Percentiles rank a stretch among this genome's conserved stretches.
Evolutionary conservation across 92 coral and sea anemone species (phyloP).

Genomic region (Epizoanthus fatuus): DNA sequence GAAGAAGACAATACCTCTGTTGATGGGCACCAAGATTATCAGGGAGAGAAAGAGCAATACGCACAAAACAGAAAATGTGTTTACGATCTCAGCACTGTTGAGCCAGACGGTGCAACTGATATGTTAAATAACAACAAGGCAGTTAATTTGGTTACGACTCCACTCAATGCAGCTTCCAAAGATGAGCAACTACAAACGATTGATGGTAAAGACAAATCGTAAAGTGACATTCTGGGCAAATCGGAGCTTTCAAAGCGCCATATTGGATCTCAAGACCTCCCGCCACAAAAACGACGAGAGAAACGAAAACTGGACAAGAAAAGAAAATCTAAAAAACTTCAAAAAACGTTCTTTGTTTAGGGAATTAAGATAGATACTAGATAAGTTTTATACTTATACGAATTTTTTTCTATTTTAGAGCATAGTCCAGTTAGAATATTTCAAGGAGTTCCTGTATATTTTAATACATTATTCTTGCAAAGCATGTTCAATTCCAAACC

Average conservation of each 20-base stretch:
- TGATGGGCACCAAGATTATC: background rate
- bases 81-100: background rate
- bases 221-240: background rate
- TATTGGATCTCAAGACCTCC: background rate
- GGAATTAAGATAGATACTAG: background rate
- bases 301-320: constrained; percentile 3
- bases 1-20: background rate
- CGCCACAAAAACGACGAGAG: constrained; percentile 1
- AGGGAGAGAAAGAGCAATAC: background rate
- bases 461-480: too few relatives aligned
- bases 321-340: constrained; percentile 53
- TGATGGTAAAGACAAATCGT: background rate
- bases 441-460: too few relatives aligned
- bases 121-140: background rate
- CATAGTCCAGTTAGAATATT: too few relatives aligned
- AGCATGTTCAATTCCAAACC: too few relatives aligned
- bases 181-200: background rate
- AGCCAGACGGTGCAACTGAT: background rate
- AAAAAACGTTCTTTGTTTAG: constrained; percentile 83
- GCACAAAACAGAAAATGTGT: background rate
- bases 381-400: too few relatives aligned
- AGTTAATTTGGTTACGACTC: background rate
- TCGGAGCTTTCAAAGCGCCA: background rate
- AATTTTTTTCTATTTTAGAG: too few relatives aligned
- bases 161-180: background rate